Conservation (phyloP, 2,888 invertebrate genomes). For the Cyrtodaria siliqua region DNA sequence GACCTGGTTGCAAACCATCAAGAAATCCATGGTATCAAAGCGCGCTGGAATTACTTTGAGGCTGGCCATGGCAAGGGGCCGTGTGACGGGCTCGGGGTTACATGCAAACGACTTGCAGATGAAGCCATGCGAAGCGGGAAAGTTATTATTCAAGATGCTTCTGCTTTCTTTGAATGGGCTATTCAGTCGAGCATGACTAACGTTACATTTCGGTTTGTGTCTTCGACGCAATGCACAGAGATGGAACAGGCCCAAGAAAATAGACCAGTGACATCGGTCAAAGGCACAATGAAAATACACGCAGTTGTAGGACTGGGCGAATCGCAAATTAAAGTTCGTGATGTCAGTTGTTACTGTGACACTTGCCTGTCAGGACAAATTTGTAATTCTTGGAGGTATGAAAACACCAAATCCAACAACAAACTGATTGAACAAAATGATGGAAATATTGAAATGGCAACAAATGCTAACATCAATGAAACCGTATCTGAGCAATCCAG, state of each 20-base stretch:
- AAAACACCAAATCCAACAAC: neutral
- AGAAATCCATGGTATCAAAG: neutral
- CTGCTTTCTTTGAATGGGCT: neutral
- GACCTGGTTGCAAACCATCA: slow-evolving; percentile 24
- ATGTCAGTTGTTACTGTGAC: slow-evolving; percentile 16
- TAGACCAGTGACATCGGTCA: neutral
- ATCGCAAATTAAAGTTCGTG: neutral
- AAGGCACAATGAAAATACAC: slow-evolving; percentile 30
- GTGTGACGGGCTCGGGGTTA: slow-evolving; percentile 9
- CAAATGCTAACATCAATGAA: slow-evolving; percentile 1
- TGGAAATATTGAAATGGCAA: neutral
- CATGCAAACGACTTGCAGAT: slow-evolving; percentile 10
- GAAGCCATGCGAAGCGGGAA: slow-evolving; percentile 19
- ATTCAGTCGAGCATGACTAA: slow-evolving; percentile 8
- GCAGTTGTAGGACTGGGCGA: slow-evolving; percentile 16
- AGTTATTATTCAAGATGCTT: neutral
- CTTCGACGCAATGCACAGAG: neutral
- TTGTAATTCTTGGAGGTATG: slow-evolving; percentile 1
- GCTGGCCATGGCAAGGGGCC: slow-evolving; percentile 18
- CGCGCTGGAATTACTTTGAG: slow-evolving; percentile 11
- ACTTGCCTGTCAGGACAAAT: neutral
- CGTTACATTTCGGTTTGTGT: slow-evolving; percentile 11
- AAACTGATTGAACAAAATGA: neutral
- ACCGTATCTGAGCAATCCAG: neutral
- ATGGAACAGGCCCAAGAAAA: neutral